Evolutionary conservation across 92 coral and sea anemone species (phyloP), one percentile per base, ranked within the genome.

Genomic region (Parazoanthus darwini): DNA sequence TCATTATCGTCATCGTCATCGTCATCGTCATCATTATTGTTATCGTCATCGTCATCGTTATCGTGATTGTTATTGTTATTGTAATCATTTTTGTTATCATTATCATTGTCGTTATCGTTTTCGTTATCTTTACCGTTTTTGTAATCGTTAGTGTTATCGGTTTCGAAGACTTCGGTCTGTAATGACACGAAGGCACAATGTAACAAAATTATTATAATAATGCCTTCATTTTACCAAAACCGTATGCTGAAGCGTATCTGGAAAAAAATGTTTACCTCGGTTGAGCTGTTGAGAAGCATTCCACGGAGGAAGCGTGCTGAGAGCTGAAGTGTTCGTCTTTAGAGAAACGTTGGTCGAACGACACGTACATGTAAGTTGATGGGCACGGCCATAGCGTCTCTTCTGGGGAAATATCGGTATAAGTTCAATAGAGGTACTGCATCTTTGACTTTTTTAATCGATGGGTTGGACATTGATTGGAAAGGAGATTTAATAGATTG

Each of bases 301-400:
- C 79, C 26, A 37, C 54, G 16, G 46, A 76, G 13, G 78, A 74
- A 16, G 25, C 16, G 48, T 76, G 9, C 13, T 39, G 25, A 20
- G 79, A 76, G 79, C 25, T 76, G 50, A 76, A 37, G 46, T 76
- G 25, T 38, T 76, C 54, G 46, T 76, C 79, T 76, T 76, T 76
- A 20, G 51, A 9, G 79, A 76, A 76, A 9, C 79, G 51, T n/a
- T 38, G 79, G 20, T 76, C 79, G 23, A 76, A 22, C 79, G 35
- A 16, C 3, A 15, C 79, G 8, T 39, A 9, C 46, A 20, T 23
- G 23, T 37, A 36, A 0, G 79, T 76, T 76, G 79, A 44, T 23
- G 79, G 79, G 20, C 79, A 76, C 29, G 51, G 46, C 4, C 11
- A 50, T 0, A 76, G 54, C 46, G 50, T 76, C 46, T 76, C 46